These are phyloP conservation scores for Pseudonaja textilis DNA, from an alignment of 2,113 vertebrate species.

Conservation along the genomic window DNA sequence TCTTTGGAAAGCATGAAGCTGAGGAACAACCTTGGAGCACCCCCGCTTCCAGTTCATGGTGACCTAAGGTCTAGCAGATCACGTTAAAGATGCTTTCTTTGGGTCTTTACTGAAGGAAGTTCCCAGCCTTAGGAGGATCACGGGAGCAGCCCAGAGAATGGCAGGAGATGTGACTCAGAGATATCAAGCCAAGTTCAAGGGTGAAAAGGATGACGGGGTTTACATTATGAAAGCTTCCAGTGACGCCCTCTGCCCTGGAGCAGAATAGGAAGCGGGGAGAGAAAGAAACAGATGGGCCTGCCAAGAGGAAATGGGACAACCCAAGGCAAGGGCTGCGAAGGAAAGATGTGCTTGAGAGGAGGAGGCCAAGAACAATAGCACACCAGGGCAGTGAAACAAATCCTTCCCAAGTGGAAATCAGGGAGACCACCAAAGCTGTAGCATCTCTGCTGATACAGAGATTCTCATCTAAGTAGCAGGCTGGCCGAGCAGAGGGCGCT, in stretches of 20 bases:
- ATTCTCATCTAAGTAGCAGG: neutral
- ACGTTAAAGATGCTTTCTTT: neutral
- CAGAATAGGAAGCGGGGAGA: neutral
- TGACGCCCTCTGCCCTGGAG: slow-evolving; percentile 17
- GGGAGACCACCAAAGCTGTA: neutral
- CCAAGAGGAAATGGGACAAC: slow-evolving; percentile 60
- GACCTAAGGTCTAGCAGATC: neutral
- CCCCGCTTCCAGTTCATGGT: slow-evolving; percentile 30
- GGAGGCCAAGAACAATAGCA: slow-evolving; percentile 40
- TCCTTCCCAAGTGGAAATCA: slow-evolving; percentile 18
- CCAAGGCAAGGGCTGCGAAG: slow-evolving; percentile 45
- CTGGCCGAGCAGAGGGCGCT: neutral
- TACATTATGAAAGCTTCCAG: slow-evolving; percentile 46
- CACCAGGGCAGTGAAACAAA: neutral
- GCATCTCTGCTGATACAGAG: neutral
- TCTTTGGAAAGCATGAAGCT: neutral
- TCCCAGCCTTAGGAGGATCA: slow-evolving; percentile 58
- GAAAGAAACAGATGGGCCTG: slow-evolving; percentile 14
- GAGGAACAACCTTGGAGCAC: neutral
- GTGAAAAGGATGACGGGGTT: slow-evolving; percentile 48
- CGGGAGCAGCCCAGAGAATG: slow-evolving; percentile 45
- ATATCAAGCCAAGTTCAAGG: slow-evolving; percentile 55
- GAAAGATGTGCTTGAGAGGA: slow-evolving; percentile 61
- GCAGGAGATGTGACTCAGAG: slow-evolving; percentile 63
- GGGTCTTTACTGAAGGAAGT: slow-evolving; percentile 59